Evolutionary conservation across 2,888 invertebrate genomes (phyloP).

Genomic region (Polyommatus iphigenia): DNA sequence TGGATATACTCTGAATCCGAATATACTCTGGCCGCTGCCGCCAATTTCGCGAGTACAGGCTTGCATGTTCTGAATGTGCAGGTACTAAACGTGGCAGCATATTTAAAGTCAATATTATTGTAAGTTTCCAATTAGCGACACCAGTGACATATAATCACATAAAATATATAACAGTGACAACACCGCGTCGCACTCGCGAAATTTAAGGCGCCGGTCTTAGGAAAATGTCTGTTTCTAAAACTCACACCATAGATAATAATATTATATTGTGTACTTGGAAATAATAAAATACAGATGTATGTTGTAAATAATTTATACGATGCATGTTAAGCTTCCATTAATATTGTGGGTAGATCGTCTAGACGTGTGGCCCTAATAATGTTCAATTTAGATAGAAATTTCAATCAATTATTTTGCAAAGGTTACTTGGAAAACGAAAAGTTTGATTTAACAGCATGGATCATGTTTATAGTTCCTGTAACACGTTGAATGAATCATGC

Average conservation of each 20-base stretch:
- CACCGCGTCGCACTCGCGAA: neutral
- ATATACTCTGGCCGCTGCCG: neutral
- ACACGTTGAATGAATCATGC: constrained; percentile 3
- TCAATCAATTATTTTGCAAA: constrained; percentile 1
- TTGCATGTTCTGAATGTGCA: too few species aligned
- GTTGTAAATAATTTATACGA: constrained; percentile 26
- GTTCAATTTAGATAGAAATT: constrained; percentile 9
- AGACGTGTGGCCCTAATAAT: neutral
- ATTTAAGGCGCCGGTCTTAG: neutral
- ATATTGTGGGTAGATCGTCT: constrained; percentile 8
- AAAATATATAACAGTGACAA: neutral
- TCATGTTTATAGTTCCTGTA: constrained; percentile 24
- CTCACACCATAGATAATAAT: neutral
- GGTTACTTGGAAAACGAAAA: neutral
- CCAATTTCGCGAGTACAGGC: neutral
- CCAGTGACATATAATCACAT: neutral
- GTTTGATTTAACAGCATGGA: neutral
- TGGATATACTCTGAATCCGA: too few species aligned
- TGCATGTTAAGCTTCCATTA: constrained; percentile 23
- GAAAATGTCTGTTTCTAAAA: neutral
- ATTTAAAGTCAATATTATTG: neutral
- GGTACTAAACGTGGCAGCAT: neutral
- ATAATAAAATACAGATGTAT: constrained; percentile 14
- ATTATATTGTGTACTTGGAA: constrained; percentile 2
- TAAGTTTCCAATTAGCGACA: neutral